phyloP scores from a whole-genome alignment of 2,797 vertebrate species.

The Pteropus rufus region DNA sequence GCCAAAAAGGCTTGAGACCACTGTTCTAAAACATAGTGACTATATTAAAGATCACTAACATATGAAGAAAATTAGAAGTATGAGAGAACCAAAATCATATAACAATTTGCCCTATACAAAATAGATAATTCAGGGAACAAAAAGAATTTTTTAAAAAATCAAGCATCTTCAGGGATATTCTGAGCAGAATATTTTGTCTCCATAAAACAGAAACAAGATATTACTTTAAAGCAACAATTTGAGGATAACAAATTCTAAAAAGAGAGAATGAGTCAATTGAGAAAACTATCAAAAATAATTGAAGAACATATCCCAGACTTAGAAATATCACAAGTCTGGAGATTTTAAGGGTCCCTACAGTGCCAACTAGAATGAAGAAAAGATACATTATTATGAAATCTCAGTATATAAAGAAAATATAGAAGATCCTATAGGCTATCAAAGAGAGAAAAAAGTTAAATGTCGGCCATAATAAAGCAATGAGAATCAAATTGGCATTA shows the following conservation, averaged over 20 bases:
- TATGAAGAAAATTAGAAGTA: not conserved
- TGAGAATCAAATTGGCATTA: not conserved
- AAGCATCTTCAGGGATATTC: not conserved
- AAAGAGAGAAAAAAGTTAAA: not conserved
- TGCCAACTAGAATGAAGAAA: not conserved
- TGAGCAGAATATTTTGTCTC: not conserved
- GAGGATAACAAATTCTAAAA: not conserved
- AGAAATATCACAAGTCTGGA: not conserved
- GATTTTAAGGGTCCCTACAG: not conserved
- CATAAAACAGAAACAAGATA: not conserved
- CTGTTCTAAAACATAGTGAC: not conserved
- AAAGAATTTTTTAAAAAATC: not conserved
- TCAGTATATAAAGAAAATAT: not conserved
- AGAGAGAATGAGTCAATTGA: not conserved
- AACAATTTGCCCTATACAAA: not conserved
- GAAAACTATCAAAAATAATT: not conserved
- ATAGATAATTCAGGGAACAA: not conserved
- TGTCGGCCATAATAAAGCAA: not conserved
- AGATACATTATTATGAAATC: not conserved
- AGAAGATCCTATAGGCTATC: not conserved
- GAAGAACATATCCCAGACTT: not conserved
- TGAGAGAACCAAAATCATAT: not conserved
- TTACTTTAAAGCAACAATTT: not conserved
- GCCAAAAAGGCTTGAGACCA: no score
- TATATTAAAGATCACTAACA: not conserved